A percentile compares a stretch with the other conserved stretches of the same genome.
phyloP scores from a whole-genome alignment of 2,888 invertebrate genomes.

The Teleiodes luculella region DNA sequence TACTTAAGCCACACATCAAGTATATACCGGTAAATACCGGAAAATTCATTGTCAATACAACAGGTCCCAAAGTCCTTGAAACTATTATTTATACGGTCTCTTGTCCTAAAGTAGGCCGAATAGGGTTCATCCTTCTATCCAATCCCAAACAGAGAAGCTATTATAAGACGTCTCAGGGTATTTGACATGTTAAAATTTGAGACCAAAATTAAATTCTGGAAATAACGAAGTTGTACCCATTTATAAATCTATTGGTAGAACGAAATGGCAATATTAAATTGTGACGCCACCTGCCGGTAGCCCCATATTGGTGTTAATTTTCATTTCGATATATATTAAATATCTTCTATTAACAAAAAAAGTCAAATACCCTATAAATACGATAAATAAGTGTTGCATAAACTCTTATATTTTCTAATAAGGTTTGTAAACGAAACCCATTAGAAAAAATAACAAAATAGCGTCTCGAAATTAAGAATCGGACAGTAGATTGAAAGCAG shows the following conservation, averaged over 20 bases:
- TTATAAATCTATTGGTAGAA: no score
- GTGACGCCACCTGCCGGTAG: no score
- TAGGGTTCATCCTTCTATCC: not conserved
- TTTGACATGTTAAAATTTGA: not conserved
- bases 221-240: no score
- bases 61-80: no score
- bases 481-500: not conserved
- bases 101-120: not conserved
- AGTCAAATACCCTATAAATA: no score
- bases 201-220: not conserved
- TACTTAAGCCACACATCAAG: constrained; percentile 5
- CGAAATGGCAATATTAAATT: no score
- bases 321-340: no score
- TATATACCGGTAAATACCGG: not conserved
- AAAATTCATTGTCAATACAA: not conserved
- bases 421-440: not conserved
- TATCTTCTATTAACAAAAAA: no score
- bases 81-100: no score
- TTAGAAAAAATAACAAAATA: not conserved
- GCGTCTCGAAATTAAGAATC: not conserved
- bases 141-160: not conserved
- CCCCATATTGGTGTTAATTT: no score
- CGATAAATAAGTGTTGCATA: no score
- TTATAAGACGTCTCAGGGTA: no score
- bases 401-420: not conserved